Percentiles rank a stretch among this genome's conserved stretches.
These are phyloP conservation scores for Amblyjoppa fuscipennis DNA, from an alignment of 2,888 invertebrate species.

Conservation along the genomic window DNA sequence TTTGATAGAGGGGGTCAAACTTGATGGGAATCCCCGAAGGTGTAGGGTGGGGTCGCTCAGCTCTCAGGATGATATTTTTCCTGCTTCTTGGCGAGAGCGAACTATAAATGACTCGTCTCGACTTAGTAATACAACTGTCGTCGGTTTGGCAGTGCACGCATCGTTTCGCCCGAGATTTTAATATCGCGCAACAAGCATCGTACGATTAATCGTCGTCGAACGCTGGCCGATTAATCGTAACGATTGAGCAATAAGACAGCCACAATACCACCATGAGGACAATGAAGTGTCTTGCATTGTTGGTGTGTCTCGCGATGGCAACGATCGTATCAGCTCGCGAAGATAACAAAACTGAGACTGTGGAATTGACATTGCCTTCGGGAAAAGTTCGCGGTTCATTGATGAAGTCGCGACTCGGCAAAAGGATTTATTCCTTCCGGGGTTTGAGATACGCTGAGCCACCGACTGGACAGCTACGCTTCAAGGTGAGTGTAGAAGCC, in stretches of 20 bases:
- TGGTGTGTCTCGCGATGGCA: slow-evolving; percentile 28
- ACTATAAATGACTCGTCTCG: too few relatives aligned
- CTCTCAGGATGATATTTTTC: too few relatives aligned
- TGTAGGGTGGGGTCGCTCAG: too few relatives aligned
- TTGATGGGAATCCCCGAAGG: too few relatives aligned
- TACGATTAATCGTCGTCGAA: neutral
- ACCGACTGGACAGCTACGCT: slow-evolving; percentile 74
- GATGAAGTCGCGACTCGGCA: slow-evolving; percentile 73
- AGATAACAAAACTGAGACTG: slow-evolving; percentile 12
- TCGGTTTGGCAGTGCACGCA: too few relatives aligned
- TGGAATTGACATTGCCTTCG: slow-evolving; percentile 62
- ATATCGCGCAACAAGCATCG: too few relatives aligned
- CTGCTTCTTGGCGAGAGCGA: too few relatives aligned
- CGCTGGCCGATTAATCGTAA: neutral
- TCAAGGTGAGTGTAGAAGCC: slow-evolving; percentile 71
- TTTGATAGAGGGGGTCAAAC: too few relatives aligned
- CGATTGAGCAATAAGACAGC: neutral
- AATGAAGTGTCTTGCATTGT: slow-evolving; percentile 32
- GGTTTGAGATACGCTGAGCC: slow-evolving; percentile 78
- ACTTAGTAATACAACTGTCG: too few relatives aligned
- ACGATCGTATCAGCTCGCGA: neutral
- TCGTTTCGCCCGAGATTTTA: too few relatives aligned
- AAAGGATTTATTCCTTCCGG: slow-evolving; percentile 75
- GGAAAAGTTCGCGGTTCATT: slow-evolving; percentile 76
- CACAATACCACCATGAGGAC: neutral